Conservation (phyloP, 2,888 invertebrate species). For the Micoletzkya japonica region DNA sequence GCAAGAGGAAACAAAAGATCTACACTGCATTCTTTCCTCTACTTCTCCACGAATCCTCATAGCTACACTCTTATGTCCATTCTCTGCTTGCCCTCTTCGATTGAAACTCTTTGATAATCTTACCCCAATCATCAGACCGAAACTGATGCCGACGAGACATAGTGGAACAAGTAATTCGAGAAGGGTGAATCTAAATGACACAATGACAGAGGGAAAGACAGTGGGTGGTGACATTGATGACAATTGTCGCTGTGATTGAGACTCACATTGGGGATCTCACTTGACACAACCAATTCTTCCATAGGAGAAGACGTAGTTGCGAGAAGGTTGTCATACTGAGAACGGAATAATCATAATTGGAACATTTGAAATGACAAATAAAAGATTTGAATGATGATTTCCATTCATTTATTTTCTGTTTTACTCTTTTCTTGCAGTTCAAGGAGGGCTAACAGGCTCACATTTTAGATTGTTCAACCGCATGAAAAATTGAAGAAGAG, state of each 20-base stretch:
- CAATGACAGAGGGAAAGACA: not conserved
- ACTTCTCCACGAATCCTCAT: not conserved
- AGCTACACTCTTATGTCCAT: not conserved
- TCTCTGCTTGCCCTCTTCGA: too few relatives aligned
- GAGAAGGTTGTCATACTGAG: conserved; percentile 50
- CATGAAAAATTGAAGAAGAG: too few relatives aligned
- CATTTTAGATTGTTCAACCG: too few relatives aligned
- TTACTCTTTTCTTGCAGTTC: too few relatives aligned
- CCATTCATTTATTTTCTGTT: too few relatives aligned
- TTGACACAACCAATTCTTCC: conserved; percentile 57
- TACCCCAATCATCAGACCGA: conserved; percentile 55
- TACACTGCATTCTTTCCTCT: not conserved
- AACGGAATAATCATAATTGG: conserved; percentile 25
- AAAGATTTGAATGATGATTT: too few relatives aligned
- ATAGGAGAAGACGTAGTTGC: conserved; percentile 55
- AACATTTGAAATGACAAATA: too few relatives aligned
- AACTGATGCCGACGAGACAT: conserved; percentile 49
- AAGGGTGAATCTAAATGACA: conserved; percentile 49
- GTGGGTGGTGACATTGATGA: not conserved
- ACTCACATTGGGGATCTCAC: conserved; percentile 36
- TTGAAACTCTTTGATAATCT: conserved; percentile 26
- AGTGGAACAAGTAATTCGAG: conserved; percentile 55
- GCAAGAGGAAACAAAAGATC: not conserved
- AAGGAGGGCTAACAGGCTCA: too few relatives aligned
- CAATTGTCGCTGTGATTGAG: not conserved